A percentile compares a stretch with the other conserved stretches of the same genome.
phyloP scores from a whole-genome alignment of 2,888 invertebrate genomes.

The Unio delphinus region DNA sequence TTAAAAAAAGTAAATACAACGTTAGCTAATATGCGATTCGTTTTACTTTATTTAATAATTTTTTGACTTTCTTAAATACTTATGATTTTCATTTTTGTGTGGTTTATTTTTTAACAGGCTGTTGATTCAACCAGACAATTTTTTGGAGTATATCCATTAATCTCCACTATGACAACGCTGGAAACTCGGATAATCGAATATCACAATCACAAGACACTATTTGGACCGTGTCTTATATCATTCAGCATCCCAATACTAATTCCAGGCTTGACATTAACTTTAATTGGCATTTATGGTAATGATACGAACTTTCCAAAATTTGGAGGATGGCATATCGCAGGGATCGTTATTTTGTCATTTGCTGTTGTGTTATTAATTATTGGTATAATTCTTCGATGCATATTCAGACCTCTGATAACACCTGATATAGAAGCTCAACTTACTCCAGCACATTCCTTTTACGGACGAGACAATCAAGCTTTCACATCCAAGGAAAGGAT shows the following conservation, averaged over 20 bases:
- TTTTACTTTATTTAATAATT: too few species aligned
- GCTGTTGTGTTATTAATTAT: conserved; percentile 27
- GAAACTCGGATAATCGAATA: conserved; percentile 21
- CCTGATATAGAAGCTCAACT: conserved; percentile 40
- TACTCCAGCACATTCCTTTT: conserved; percentile 32
- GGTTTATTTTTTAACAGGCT: too few species aligned
- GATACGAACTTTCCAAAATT: conserved; percentile 36
- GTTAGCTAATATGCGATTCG: too few species aligned
- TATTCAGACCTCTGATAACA: conserved; percentile 34
- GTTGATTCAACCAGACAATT: too few species aligned
- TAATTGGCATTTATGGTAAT: conserved; percentile 37
- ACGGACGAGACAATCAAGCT: conserved; percentile 22
- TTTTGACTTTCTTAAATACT: too few species aligned
- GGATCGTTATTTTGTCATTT: conserved; percentile 33
- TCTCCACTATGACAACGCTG: too few species aligned
- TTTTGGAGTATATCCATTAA: too few species aligned
- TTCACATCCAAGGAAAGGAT: conserved; percentile 20
- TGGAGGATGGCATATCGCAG: conserved; percentile 43
- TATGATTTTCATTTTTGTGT: too few species aligned
- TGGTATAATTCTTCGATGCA: conserved; percentile 40
- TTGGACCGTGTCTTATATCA: conserved; percentile 33
- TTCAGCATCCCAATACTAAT: conserved; percentile 34
- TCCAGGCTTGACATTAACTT: conserved; percentile 33
- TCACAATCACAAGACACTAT: conserved; percentile 27
- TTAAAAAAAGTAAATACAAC: too few species aligned